Evolutionary conservation across 2,888 invertebrate species (phyloP).

Genomic region (Sarcophaga variegata): DNA sequence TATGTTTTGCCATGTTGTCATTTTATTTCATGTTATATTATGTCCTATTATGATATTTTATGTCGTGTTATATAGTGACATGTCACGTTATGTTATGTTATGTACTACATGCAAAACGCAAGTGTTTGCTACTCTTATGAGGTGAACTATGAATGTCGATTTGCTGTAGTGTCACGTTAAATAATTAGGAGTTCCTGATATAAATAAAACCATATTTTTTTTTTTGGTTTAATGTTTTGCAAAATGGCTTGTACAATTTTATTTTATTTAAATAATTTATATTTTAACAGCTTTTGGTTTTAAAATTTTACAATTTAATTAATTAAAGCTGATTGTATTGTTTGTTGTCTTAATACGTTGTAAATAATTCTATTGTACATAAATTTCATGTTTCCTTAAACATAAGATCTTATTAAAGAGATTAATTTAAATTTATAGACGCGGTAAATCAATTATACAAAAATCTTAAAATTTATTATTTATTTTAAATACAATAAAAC

Average conservation of each 20-base stretch:
- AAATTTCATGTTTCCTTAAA: slow-evolving; percentile 61
- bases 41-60: too few species aligned
- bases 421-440: slow-evolving; percentile 33
- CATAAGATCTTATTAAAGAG: slow-evolving; percentile 49
- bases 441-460: too few species aligned
- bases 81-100: too few species aligned
- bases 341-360: neutral
- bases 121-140: too few species aligned
- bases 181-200: too few species aligned
- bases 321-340: neutral
- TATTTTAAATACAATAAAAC: neutral
- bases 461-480: neutral
- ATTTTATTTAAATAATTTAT: slow-evolving; percentile 72
- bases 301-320: neutral
- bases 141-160: too few species aligned
- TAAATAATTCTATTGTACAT: neutral
- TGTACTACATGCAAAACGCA: too few species aligned
- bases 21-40: too few species aligned
- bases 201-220: slow-evolving; percentile 28
- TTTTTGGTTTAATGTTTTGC: slow-evolving; percentile 76
- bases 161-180: too few species aligned
- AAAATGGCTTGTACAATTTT: slow-evolving; percentile 80
- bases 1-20: too few species aligned
- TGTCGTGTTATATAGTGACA: too few species aligned
- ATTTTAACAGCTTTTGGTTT: slow-evolving; percentile 23